Evolutionary conservation across 1,140 invertebrate genomes (phyloP).

Genomic region (Pachyrhynchus sulphureomaculatus): DNA sequence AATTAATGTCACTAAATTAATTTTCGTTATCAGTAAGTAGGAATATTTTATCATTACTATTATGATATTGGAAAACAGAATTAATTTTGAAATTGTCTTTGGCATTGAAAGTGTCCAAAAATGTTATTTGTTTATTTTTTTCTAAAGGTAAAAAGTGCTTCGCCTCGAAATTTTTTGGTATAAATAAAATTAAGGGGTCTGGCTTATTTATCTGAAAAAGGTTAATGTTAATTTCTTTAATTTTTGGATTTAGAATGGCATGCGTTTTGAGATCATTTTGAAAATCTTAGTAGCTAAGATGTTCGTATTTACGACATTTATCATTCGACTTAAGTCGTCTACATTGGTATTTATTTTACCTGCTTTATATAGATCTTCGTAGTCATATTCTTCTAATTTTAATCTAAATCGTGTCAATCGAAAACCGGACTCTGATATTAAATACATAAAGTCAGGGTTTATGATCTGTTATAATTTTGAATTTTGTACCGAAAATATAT

Average conservation of each 20-base stretch:
- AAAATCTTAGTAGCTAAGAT: background rate
- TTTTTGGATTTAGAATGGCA: background rate
- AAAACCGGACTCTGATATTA: constrained; percentile 40
- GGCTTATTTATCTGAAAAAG: background rate
- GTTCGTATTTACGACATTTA: background rate
- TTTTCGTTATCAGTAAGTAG: background rate
- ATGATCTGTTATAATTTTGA: too few relatives aligned
- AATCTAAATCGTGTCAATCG: constrained; percentile 44
- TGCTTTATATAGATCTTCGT: too few relatives aligned
- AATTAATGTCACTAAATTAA: background rate
- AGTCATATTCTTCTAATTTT: too few relatives aligned
- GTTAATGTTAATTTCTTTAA: too few relatives aligned
- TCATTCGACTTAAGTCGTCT: constrained; percentile 34
- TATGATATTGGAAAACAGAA: background rate
- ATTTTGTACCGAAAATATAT: too few relatives aligned
- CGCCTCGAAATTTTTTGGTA: too few relatives aligned
- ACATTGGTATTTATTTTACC: constrained; percentile 29
- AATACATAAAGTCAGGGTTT: constrained; percentile 46
- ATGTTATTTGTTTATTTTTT: background rate
- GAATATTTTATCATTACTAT: background rate
- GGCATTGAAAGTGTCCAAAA: too few relatives aligned
- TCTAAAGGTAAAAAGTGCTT: constrained; percentile 8
- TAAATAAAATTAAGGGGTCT: too few relatives aligned
- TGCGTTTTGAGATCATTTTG: background rate
- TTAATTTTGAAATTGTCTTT: constrained; percentile 5